Percentiles rank a stretch among this genome's conserved stretches.
Conservation (phyloP, 2,797 vertebrate genomes). For the Serranus cabrilla region DNA sequence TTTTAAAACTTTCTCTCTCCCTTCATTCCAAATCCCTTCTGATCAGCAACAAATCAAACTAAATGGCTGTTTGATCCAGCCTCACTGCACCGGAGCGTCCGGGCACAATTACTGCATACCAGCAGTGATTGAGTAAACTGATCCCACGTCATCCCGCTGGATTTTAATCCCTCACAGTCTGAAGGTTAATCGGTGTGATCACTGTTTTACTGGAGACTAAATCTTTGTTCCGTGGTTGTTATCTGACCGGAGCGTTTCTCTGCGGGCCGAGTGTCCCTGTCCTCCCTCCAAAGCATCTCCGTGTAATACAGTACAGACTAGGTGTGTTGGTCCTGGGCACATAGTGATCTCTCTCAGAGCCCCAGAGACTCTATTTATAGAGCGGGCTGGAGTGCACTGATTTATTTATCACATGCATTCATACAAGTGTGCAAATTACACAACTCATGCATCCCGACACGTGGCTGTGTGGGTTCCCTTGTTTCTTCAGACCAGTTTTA, state of each 20-base stretch:
- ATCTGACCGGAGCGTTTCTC: slow-evolving; percentile 22
- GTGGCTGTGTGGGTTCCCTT: neutral
- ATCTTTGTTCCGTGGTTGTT: slow-evolving; percentile 39
- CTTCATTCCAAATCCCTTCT: slow-evolving; percentile 42
- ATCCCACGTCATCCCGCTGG: slow-evolving; percentile 30
- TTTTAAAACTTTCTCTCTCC: slow-evolving; percentile 19
- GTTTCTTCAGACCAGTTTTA: neutral
- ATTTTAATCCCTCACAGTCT: slow-evolving; percentile 43
- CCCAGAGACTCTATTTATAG: slow-evolving; percentile 71
- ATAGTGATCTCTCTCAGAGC: slow-evolving; percentile 67
- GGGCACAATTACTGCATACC: slow-evolving; percentile 51
- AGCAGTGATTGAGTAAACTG: slow-evolving; percentile 48
- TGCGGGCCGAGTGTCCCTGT: slow-evolving; percentile 12
- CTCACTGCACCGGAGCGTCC: slow-evolving; percentile 38
- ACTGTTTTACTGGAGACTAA: slow-evolving; percentile 50
- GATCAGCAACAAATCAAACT: slow-evolving; percentile 31
- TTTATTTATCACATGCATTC: slow-evolving; percentile 69
- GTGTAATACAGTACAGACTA: slow-evolving; percentile 49
- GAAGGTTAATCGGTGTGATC: slow-evolving; percentile 46
- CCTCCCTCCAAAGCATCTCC: slow-evolving; percentile 40
- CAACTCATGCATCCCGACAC: neutral
- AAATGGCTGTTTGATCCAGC: slow-evolving; percentile 37
- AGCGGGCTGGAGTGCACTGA: slow-evolving; percentile 42
- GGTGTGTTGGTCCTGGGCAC: slow-evolving; percentile 61
- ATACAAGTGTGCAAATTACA: slow-evolving; percentile 26